phyloP scores from a whole-genome alignment of 2,113 vertebrate species.

The Podocnemis expansa region DNA sequence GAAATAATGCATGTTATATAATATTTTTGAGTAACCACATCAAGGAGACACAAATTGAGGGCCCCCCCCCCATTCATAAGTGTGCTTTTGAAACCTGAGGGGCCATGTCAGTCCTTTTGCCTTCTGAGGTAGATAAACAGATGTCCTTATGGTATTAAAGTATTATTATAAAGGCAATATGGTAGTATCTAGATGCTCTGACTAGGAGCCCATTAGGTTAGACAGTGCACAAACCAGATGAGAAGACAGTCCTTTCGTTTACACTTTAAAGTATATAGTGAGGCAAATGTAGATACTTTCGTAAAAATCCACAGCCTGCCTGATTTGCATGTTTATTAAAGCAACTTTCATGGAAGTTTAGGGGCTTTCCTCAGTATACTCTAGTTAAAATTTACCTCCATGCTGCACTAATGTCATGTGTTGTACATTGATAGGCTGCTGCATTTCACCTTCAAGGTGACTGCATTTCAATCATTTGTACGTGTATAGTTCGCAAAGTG shows the following conservation, averaged over 20 bases:
- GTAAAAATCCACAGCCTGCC: background rate
- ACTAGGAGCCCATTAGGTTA: background rate
- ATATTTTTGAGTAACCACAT: background rate
- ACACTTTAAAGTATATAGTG: background rate
- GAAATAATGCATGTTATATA: background rate
- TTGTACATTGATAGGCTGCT: background rate
- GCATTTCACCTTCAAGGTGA: background rate
- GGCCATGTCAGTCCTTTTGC: background rate
- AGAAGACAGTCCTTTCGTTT: background rate
- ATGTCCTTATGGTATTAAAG: background rate
- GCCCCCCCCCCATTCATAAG: background rate
- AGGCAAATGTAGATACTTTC: background rate
- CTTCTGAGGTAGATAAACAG: background rate
- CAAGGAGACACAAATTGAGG: background rate
- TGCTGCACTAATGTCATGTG: background rate
- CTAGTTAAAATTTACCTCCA: slow-evolving; percentile 2
- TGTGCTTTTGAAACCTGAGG: background rate
- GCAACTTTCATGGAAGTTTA: background rate
- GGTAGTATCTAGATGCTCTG: background rate
- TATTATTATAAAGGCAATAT: background rate
- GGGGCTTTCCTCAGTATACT: background rate
- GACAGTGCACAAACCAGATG: background rate
- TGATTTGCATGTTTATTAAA: slow-evolving; percentile 11
- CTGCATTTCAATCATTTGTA: background rate
- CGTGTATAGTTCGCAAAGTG: background rate